phyloP scores from a whole-genome alignment of 2,113 vertebrate species.

The Paralichthys olivaceus region DNA sequence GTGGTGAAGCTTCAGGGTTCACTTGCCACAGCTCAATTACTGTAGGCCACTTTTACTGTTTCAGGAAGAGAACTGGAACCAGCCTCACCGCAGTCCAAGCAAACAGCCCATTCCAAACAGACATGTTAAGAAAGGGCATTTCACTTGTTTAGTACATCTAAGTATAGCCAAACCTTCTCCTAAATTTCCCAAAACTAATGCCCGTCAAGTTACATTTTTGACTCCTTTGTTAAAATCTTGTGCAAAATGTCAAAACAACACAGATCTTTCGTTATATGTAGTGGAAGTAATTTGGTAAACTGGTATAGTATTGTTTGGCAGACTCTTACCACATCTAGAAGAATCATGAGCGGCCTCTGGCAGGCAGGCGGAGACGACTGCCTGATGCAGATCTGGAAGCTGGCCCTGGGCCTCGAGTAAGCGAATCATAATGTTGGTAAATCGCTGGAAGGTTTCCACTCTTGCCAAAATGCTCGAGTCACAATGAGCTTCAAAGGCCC shows the following conservation, averaged over 20 bases:
- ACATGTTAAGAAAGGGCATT: too few relatives aligned
- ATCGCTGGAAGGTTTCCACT: conserved; percentile 67
- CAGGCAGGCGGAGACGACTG: conserved; percentile 71
- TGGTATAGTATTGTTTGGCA: neutral
- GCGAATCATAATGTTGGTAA: conserved; percentile 84
- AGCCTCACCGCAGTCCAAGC: too few relatives aligned
- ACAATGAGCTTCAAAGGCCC: conserved; percentile 56
- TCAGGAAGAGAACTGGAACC: too few relatives aligned
- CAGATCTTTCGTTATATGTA: neutral
- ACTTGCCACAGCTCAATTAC: too few relatives aligned
- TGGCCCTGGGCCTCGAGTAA: conserved; percentile 78
- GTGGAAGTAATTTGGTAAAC: neutral
- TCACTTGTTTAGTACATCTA: too few relatives aligned
- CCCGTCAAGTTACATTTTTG: too few relatives aligned
- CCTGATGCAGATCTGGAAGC: conserved; percentile 37
- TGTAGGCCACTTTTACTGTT: too few relatives aligned
- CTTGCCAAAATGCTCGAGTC: conserved; percentile 8
- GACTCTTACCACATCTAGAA: conserved; percentile 62
- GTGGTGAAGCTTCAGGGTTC: too few relatives aligned
- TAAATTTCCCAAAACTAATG: too few relatives aligned
- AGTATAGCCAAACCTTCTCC: too few relatives aligned
- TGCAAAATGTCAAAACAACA: neutral
- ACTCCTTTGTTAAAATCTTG: neutral
- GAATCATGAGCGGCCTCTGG: conserved; percentile 44
- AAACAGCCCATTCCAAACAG: too few relatives aligned